Evolutionary conservation across 2,888 invertebrate genomes (phyloP).

Genomic region (Oxytorus armatus): DNA sequence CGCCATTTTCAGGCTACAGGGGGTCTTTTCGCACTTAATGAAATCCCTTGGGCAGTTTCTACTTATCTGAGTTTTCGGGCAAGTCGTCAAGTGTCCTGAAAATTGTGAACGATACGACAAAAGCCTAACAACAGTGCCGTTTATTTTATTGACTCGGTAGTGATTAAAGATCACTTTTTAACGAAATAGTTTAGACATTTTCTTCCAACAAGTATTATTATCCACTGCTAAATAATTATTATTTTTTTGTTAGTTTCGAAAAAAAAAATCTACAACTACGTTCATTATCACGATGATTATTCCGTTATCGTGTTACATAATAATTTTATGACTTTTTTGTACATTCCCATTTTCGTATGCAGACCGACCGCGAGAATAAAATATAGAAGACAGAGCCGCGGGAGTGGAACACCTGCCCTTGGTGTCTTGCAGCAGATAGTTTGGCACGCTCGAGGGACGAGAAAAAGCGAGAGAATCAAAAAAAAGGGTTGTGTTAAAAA

Average conservation of each 20-base stretch:
- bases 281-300: no score
- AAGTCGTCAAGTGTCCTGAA: conserved; percentile 39
- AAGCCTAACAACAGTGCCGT: not conserved
- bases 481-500: conserved; percentile 21
- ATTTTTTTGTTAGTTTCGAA: no score
- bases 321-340: no score
- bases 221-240: no score
- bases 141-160: no score
- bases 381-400: not conserved
- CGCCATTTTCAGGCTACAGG: not conserved
- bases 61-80: conserved; percentile 55
- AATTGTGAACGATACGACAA: not conserved
- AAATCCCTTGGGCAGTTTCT: conserved; percentile 46
- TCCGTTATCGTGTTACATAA: no score
- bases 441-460: conserved; percentile 36
- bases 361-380: not conserved
- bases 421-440: not conserved
- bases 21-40: conserved; percentile 40
- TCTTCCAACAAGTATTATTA: no score
- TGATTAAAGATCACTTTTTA: no score
- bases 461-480: conserved; percentile 24
- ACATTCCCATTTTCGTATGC: no score
- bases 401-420: conserved; percentile 7
- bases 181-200: no score
- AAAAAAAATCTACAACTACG: no score